phyloP scores from a whole-genome alignment of 2,888 invertebrate genomes.

The Teinopalpus imperialis region DNA sequence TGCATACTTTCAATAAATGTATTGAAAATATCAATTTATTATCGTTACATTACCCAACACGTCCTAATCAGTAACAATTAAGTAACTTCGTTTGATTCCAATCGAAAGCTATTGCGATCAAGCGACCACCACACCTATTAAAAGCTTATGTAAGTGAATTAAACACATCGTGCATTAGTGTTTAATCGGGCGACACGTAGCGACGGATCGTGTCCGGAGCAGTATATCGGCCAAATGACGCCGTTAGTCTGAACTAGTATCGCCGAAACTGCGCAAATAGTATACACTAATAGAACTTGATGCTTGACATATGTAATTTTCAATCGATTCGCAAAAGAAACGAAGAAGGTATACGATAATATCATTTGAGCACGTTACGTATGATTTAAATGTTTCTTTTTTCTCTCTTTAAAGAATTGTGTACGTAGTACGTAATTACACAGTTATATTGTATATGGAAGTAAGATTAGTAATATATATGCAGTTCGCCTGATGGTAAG shows the following conservation, averaged over 20 bases:
- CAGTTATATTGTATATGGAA: too few relatives aligned
- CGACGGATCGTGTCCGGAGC: slow-evolving; percentile 48
- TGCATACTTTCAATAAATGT: too few relatives aligned
- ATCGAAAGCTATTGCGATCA: slow-evolving; percentile 10
- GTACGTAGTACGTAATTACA: too few relatives aligned
- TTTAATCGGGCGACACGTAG: slow-evolving; percentile 57
- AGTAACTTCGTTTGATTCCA: not conserved
- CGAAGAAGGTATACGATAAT: too few relatives aligned
- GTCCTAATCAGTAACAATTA: not conserved
- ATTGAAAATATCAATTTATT: too few relatives aligned
- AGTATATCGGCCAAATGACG: slow-evolving; percentile 67
- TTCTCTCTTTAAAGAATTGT: too few relatives aligned
- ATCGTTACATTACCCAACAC: not conserved
- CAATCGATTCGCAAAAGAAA: too few relatives aligned
- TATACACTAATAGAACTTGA: slow-evolving; percentile 36
- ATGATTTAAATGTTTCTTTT: too few relatives aligned
- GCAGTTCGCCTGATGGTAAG: too few relatives aligned
- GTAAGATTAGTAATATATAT: too few relatives aligned
- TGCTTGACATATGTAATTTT: slow-evolving; percentile 39
- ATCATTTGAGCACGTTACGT: too few relatives aligned
- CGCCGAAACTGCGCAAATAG: slow-evolving; percentile 49
- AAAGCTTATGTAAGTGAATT: slow-evolving; percentile 50
- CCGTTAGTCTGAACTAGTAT: slow-evolving; percentile 60
- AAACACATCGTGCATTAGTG: slow-evolving; percentile 59
- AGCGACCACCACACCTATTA: slow-evolving; percentile 36